Base-by-base conservation (phyloP, 53 echinoderm and acorn worm species). In the Holothuria scabra region DNA sequence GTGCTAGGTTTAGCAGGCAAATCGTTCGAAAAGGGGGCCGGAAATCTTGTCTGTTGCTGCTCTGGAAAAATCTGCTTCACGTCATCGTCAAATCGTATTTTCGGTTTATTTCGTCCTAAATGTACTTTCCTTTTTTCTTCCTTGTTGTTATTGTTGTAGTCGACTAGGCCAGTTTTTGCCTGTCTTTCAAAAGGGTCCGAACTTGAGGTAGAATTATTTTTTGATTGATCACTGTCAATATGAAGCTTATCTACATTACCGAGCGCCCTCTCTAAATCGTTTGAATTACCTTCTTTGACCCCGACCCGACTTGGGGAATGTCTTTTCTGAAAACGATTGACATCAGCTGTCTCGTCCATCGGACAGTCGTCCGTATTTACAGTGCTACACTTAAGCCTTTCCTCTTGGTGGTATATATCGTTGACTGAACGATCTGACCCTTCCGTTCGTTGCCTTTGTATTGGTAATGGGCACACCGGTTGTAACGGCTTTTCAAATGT, bases 1-100 rank as follows among this genome's bases (percentile, higher is more conserved):
- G 88, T 67, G 44, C 79, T 67, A 5, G 88, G 84, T 66, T 88
- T 88, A 67, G 67, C 23, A 38, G 88, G 84, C 38, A 84, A 35
- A 28, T 76, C 71, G 55, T 32, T 88, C 46, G 74, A 58, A 12
- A 52, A 32, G 12, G 76, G 52, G 4, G 65, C 65, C 26, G 65
- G 65, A 64, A 64, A 64, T 31, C 65, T 64, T 14, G 31, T 29
- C 3, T 52, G 14, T 52, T 52, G 52, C 52, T 52, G 14, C 4
- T 69, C 69, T 2, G 35, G 69, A 69, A 12, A 32, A 20, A 69
- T 34, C 5, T 33, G n/a, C 30, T 34, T 69, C 1, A 69, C 69
- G 22, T 44, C 69, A 33, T 21, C 44, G 5, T 69, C 69, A 34
- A 69, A 69, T 18, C 38, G 34, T 22, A 69, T 22, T 21, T 34